phyloP scores from a whole-genome alignment of 2,113 vertebrate genomes.

The Dipodomys spectabilis region DNA sequence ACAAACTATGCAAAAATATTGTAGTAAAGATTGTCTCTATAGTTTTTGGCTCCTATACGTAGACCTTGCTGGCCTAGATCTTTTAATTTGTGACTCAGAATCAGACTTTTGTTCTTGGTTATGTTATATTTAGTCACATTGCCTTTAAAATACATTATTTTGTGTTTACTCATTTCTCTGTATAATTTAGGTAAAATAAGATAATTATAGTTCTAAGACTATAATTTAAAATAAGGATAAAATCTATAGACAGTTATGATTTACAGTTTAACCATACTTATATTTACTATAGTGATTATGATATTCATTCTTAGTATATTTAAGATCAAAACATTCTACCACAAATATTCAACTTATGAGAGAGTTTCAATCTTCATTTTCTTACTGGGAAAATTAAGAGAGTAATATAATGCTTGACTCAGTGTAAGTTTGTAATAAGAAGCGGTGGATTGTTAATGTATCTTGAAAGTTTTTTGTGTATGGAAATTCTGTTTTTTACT shows the following conservation, averaged over 20 bases:
- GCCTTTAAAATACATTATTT: conserved; percentile 45
- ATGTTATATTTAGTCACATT: conserved; percentile 21
- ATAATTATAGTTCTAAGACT: background rate
- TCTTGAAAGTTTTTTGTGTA: conserved; percentile 25
- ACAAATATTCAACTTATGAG: background rate
- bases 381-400: background rate
- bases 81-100: conserved; percentile 49
- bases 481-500: conserved; percentile 45
- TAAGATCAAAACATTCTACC: background rate
- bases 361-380: conserved; percentile 27
- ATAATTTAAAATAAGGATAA: conserved; percentile 33
- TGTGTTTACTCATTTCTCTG: conserved; percentile 35
- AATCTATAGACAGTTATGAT: background rate
- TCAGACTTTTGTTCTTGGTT: conserved; percentile 17
- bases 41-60: background rate
- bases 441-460: background rate
- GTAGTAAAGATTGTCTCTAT: background rate
- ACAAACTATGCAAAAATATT: background rate
- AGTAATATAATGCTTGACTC: background rate
- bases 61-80: conserved; percentile 26
- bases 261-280: background rate
- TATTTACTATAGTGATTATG: background rate
- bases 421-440: background rate
- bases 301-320: conserved; percentile 31
- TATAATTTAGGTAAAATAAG: conserved; percentile 46